Evolutionary conservation across 2,797 vertebrate species (phyloP).

Genomic region (Linurgus olivaceus): DNA sequence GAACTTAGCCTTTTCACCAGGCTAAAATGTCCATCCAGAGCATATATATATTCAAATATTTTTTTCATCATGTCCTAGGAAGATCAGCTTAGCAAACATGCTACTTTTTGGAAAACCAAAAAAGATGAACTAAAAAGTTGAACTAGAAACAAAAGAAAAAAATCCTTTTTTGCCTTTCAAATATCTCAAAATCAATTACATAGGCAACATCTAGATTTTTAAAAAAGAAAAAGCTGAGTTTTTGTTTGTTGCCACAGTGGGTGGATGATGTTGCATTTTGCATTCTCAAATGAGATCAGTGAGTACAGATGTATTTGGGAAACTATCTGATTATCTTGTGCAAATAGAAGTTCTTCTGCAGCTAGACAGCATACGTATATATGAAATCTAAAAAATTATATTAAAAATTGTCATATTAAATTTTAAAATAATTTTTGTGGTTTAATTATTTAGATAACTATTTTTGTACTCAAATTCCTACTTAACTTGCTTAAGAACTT

Average conservation of each 20-base stretch:
- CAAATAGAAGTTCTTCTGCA: background rate
- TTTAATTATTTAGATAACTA: background rate
- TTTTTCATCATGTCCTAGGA: background rate
- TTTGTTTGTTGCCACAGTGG: background rate
- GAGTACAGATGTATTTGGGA: background rate
- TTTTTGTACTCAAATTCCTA: background rate
- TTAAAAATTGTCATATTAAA: background rate
- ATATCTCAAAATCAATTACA: background rate
- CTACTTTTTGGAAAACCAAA: background rate
- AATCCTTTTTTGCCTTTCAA: background rate
- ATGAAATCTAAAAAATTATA: background rate
- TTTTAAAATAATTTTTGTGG: background rate
- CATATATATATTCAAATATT: background rate
- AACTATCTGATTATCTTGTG: background rate
- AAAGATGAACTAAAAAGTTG: background rate
- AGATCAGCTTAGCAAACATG: background rate
- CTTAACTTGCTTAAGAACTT: background rate
- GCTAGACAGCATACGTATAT: background rate
- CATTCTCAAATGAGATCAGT: background rate
- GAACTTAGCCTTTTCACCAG: background rate
- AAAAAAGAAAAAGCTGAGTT: too few relatives aligned
- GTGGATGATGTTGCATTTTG: background rate
- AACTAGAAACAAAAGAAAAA: background rate
- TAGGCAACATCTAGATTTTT: rapidly evolving
- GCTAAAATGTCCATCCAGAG: background rate